Percentiles rank a stretch among this genome's conserved stretches.
Evolutionary conservation across 2,797 vertebrate genomes (phyloP).

Genomic region (Calcarius lapponicus): DNA sequence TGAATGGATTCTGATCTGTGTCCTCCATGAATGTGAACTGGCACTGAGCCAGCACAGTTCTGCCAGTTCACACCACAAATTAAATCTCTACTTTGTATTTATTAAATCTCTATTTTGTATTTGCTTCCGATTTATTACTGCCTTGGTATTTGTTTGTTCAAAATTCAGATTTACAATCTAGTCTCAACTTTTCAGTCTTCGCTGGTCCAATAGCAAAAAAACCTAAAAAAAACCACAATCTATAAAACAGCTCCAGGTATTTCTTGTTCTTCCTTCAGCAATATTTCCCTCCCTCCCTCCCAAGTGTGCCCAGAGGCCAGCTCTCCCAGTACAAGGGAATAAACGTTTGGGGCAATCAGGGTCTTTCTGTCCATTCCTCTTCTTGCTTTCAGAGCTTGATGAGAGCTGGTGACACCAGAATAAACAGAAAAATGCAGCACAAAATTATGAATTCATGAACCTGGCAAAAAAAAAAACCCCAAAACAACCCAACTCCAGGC

Average conservation of each 20-base stretch:
- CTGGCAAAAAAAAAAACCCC: neutral
- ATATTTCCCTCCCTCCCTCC: slow-evolving; percentile 5
- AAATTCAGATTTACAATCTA: neutral
- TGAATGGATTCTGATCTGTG: neutral
- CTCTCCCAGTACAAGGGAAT: neutral
- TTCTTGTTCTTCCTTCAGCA: neutral
- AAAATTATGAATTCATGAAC: neutral
- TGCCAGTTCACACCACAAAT: neutral
- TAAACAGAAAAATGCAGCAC: neutral
- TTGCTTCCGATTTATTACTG: neutral
- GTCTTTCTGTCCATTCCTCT: neutral
- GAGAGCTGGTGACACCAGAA: neutral
- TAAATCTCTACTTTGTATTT: neutral
- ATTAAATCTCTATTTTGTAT: neutral
- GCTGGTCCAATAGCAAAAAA: neutral
- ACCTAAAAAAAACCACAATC: neutral
- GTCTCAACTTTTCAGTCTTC: neutral
- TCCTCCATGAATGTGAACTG: neutral
- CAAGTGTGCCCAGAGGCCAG: slow-evolving; percentile 14
- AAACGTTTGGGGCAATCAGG: neutral
- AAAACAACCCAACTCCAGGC: neutral
- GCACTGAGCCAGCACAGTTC: neutral
- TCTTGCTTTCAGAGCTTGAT: neutral
- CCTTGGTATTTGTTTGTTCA: neutral
- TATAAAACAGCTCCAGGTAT: neutral